Evolutionary conservation across 2,888 invertebrate genomes (phyloP).

Genomic region (Drosophila emarginata): DNA sequence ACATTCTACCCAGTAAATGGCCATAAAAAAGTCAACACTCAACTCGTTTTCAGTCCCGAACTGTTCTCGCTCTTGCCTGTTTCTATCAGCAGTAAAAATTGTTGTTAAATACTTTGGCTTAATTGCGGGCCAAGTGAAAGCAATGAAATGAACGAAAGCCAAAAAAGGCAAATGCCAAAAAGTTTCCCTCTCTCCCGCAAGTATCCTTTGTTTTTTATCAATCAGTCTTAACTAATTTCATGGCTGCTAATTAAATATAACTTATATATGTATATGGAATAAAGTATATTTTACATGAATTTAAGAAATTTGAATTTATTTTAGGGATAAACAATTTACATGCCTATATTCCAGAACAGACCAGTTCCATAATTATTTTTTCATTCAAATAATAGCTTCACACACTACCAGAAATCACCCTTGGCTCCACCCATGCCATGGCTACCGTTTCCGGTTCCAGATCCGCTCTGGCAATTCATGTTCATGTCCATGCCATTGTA

Average conservation of each 20-base stretch:
- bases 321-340: too few species aligned
- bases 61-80: neutral
- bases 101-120: conserved; percentile 46
- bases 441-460: neutral
- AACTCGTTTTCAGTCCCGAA: conserved; percentile 1
- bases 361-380: too few species aligned
- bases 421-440: neutral
- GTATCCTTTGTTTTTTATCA: too few species aligned
- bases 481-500: conserved; percentile 42
- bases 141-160: neutral
- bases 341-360: too few species aligned
- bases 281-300: too few species aligned
- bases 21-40: conserved; percentile 19
- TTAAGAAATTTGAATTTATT: too few species aligned
- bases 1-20: conserved; percentile 33
- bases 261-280: too few species aligned
- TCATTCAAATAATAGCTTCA: too few species aligned
- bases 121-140: conserved; percentile 15
- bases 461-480: conserved; percentile 28
- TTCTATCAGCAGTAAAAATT: conserved; percentile 22
- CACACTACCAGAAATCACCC: neutral
- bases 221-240: too few species aligned
- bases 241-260: too few species aligned
- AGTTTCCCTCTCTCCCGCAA: too few species aligned
- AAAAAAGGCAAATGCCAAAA: too few species aligned